These are phyloP conservation scores for Cheilosia pagana DNA, from an alignment of 2,888 invertebrate species.

Conservation along the genomic window DNA sequence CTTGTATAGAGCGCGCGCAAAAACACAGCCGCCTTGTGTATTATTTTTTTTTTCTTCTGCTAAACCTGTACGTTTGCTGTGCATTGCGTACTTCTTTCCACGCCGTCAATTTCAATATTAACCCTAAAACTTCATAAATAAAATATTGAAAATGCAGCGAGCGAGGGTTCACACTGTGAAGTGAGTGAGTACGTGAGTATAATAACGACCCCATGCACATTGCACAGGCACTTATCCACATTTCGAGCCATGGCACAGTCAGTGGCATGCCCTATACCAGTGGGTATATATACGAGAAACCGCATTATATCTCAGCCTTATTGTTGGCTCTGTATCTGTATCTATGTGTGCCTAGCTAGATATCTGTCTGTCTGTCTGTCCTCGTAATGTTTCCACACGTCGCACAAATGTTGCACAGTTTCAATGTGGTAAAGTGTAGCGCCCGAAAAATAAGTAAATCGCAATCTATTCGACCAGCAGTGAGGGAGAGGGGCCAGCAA, in stretches of 20 bases:
- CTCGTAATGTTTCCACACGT: constrained; percentile 42
- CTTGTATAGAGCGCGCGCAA: neutral
- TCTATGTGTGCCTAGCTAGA: neutral
- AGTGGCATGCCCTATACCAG: neutral
- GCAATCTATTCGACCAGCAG: constrained; percentile 41
- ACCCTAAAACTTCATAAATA: constrained; percentile 61
- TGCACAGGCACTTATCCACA: constrained; percentile 61
- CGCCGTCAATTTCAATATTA: constrained; percentile 63
- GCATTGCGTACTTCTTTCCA: constrained; percentile 50
- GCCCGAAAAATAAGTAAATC: constrained; percentile 48
- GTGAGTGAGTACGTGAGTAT: constrained; percentile 58
- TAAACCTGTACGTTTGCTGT: constrained; percentile 9
- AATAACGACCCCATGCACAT: constrained; percentile 61
- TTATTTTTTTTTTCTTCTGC: no score
- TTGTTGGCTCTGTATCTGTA: constrained; percentile 5
- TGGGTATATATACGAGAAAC: constrained; percentile 16
- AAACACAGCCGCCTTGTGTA: neutral
- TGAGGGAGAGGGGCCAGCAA: neutral
- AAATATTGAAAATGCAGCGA: constrained; percentile 54
- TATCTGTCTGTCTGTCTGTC: constrained; percentile 31
- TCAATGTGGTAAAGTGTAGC: constrained; percentile 52
- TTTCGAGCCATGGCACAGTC: constrained; percentile 39
- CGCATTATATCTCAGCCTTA: constrained; percentile 48
- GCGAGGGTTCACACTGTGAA: constrained; percentile 45
- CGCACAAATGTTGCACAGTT: constrained; percentile 62